Base-by-base conservation (phyloP, 2,113 vertebrate genomes). In the Tichodroma muraria region DNA sequence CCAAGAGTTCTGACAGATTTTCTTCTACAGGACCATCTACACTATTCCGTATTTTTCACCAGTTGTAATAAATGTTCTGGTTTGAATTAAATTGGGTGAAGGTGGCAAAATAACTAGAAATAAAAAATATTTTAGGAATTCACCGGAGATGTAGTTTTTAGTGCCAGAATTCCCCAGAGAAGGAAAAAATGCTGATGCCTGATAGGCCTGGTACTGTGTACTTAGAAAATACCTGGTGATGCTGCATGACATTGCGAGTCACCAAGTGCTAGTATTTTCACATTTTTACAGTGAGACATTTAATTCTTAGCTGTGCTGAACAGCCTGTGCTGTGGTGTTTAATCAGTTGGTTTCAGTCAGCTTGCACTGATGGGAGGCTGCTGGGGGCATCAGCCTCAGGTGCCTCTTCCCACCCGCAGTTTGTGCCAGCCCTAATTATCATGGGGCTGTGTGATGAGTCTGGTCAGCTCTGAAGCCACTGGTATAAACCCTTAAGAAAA, bases 401-500 rank as follows among this genome's bases (percentile, higher is more conserved):
- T 85, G 45, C 83, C 65, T 65, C 77, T 94, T 35, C 85, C 68
- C 56, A 52, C 90, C 93, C 4, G 17, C 3, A 2, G 30, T 89
- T 83, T 80, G 38, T 85, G 75, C 75, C 10, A 5, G 65, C 40
- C 2, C 61, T 64, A 6, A 69, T 94, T 89, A 53, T 8, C 37
- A 2, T 0, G 0, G 72, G 83, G 63, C 80, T 70, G 42, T 38
- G n/a, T 8, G 21, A 85, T 0, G 0, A 15, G 76, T 35, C 71
- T 77, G 85, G 8, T 69, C 71, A 47, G 65, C 71, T 72, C 60
- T 66, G 40, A 73, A 40, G 47, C 44, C 5, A 5, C 79, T 73
- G 56, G 6, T 50, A 7, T 8, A 14, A 88, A n/a, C 47, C 33
- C 56, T 73, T 38, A 11, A 31, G 69, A 54, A 44, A 79, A 71